Evolutionary conservation across 2,113 vertebrate genomes (phyloP).

Genomic region (Cavia aperea): DNA sequence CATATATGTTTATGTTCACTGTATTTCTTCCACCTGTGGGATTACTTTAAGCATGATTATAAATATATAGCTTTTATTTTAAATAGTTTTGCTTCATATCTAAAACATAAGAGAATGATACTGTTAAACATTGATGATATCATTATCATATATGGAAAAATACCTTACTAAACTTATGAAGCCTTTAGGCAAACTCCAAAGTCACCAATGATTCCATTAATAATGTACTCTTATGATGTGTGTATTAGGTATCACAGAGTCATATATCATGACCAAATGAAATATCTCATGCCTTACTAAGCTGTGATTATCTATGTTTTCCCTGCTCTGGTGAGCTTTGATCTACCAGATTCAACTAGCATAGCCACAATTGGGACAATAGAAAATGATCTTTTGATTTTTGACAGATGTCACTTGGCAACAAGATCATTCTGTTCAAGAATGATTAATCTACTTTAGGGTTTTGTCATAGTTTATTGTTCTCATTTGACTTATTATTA

Average conservation of each 20-base stretch:
- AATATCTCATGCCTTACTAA: neutral
- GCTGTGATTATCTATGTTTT: neutral
- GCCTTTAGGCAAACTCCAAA: neutral
- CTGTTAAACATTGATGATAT: constrained; percentile 13
- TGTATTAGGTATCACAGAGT: neutral
- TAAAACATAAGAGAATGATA: neutral
- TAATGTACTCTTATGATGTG: neutral
- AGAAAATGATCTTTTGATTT: neutral
- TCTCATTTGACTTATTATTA: neutral
- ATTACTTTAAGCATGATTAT: neutral
- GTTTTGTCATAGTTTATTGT: neutral
- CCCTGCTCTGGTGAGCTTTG: neutral
- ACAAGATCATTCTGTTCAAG: neutral
- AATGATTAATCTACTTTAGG: neutral
- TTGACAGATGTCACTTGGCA: neutral
- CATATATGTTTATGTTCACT: neutral
- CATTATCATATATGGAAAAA: neutral
- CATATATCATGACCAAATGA: neutral
- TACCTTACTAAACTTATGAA: constrained; percentile 11
- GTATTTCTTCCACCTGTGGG: neutral
- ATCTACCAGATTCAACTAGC: neutral
- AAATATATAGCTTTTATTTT: neutral
- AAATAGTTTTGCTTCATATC: neutral
- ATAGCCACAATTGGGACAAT: neutral
- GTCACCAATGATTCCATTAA: neutral